Conservation (phyloP, 2,113 vertebrate species). For the Syngnathus scovelli region DNA sequence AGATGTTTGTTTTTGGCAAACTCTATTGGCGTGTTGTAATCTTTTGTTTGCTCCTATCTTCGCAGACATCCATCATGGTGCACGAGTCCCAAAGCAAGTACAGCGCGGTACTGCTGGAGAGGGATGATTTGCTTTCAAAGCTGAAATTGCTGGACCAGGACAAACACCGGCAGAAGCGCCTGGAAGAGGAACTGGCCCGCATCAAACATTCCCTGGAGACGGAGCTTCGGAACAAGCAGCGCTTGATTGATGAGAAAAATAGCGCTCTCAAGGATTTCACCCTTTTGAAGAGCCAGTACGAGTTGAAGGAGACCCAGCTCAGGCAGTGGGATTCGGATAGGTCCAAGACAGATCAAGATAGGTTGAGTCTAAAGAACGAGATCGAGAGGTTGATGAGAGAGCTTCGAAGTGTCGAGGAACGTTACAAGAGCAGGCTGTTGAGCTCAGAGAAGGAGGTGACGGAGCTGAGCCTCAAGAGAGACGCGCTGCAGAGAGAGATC, state of each 20-base stretch:
- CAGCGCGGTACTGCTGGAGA: conserved; percentile 80
- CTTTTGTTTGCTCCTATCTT: conserved; percentile 37
- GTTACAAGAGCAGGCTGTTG: conserved; percentile 76
- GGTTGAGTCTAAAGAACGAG: conserved; percentile 74
- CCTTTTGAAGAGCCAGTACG: conserved; percentile 85
- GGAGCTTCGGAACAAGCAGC: conserved; percentile 84
- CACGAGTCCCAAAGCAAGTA: conserved; percentile 84
- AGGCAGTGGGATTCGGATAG: conserved; percentile 78
- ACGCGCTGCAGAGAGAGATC: conserved; percentile 80
- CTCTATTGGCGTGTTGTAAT: background rate
- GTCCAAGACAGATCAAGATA: conserved; percentile 82
- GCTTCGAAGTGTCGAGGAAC: conserved; percentile 81
- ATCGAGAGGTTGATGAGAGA: conserved; percentile 84
- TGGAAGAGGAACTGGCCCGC: conserved; percentile 87
- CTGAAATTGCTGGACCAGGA: conserved; percentile 90
- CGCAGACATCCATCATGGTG: conserved; percentile 83
- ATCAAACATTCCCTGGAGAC: conserved; percentile 82
- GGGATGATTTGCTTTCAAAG: conserved; percentile 82
- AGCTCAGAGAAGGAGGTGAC: conserved; percentile 76
- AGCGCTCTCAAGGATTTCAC: conserved; percentile 83
- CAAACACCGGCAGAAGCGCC: conserved; percentile 75
- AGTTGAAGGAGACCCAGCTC: conserved; percentile 79
- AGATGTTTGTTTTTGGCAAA: background rate
- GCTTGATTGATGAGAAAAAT: conserved; percentile 85
- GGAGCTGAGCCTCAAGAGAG: conserved; percentile 73